Evolutionary conservation across 2,113 vertebrate genomes (phyloP), one percentile per base, ranked within the genome.

Genomic region (Myotis yumanensis): DNA sequence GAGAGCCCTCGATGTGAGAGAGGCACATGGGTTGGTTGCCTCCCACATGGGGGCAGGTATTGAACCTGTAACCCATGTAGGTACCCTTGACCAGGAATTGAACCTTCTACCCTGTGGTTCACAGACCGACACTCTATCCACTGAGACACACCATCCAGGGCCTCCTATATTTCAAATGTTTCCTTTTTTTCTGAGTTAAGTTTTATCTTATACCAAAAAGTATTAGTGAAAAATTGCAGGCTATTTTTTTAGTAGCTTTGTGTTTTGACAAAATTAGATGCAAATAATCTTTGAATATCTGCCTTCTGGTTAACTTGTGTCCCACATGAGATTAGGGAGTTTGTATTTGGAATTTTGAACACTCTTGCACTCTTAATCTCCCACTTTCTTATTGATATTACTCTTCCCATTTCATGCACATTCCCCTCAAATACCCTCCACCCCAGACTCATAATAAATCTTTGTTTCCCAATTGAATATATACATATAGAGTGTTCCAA

Each of bases 171-270:
- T 94, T 87, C 66, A 94, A 52, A 43, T 54, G 17, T 75, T 46
- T 81, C n/a, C 7, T 89, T 87, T 93, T 87, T 93, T 88, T 84
- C 35, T 52, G n/a, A 48, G 71, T 88, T 91, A 71, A 81, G 46
- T 90, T 89, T 72, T 57, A 91, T 93, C 90, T 90, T 43, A 80
- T 83, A 86, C 30, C 68, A 84, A 96, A 92, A 94, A 85, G 17
- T 14, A 25, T 69, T 35, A 68, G 75, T 75, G 64, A 81, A 82
- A 93, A 80, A 43, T 73, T 64, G 16, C 32, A 89, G 52, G 17
- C 59, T 59, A 30, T 93, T 96, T 94, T 84, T 84, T 2, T 66
- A 48, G 46, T 87, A 52, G 62, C 11, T 40, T 94, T 91, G 80
- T 80, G 80, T 91, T 81, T 87, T 90, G 91, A 83, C 18, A 66